Conservation (phyloP, 1,140 invertebrate species). For the Acromyrmex heyeri region DNA sequence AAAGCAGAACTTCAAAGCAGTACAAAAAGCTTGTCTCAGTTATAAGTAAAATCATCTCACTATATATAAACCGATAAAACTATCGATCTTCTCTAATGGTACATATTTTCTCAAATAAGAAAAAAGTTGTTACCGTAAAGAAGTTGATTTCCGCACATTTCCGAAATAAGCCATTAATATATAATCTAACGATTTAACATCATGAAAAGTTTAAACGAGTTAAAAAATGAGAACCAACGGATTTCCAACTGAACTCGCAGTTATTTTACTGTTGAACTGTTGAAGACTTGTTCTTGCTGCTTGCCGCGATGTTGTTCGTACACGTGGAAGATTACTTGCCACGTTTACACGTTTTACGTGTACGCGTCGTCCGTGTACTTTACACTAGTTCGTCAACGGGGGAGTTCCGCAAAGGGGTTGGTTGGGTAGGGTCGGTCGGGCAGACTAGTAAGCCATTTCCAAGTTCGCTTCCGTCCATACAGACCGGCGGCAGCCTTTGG, state of each 20-base stretch:
- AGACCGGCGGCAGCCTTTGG: slow-evolving; percentile 67
- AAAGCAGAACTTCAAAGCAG: not conserved
- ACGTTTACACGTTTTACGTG: not conserved
- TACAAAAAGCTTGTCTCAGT: not conserved
- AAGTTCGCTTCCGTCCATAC: slow-evolving; percentile 73
- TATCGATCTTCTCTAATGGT: not conserved
- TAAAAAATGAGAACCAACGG: not conserved
- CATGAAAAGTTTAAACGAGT: not conserved
- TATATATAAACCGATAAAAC: not conserved
- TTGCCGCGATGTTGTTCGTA: slow-evolving; percentile 54
- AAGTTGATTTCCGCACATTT: not conserved
- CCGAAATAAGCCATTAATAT: not conserved
- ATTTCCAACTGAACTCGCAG: not conserved
- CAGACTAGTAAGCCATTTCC: slow-evolving; percentile 72
- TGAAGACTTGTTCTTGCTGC: not conserved
- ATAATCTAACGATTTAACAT: not conserved
- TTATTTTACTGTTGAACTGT: not conserved
- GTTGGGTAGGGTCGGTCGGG: slow-evolving; percentile 28
- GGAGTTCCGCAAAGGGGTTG: slow-evolving; percentile 35
- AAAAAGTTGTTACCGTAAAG: not conserved
- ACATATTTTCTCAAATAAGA: not conserved
- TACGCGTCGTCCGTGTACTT: slow-evolving; percentile 43
- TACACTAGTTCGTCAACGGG: slow-evolving; percentile 52
- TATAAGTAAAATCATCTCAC: not conserved
- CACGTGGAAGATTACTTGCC: not conserved